Evolutionary conservation across 2,113 vertebrate species (phyloP), one percentile per base, ranked within the genome.

Genomic region (Nibea coibor): DNA sequence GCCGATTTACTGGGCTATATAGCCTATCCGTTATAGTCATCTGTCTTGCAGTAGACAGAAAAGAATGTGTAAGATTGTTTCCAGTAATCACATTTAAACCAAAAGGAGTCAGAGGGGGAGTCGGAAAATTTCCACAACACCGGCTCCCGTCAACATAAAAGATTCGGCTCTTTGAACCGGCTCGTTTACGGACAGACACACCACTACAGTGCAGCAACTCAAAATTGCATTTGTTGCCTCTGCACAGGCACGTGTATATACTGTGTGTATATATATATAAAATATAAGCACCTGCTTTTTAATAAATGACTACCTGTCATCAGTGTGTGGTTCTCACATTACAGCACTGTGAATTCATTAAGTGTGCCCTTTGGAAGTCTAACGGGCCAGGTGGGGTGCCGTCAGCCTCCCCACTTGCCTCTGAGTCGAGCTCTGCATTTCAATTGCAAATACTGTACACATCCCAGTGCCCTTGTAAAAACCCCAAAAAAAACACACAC

Each of bases 281-380:
- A 35, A 31, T 11, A 14, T 9, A 39, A 71, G 79, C 86, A 86
- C 70, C 86, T 83, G 77, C 26, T 42, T 84, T 81, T 82, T 81
- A 85, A 84, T 88, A 88, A 86, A 85, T 73, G 76, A 86, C 35
- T 58, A 59, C 39, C 80, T 89, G 87, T 90, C 89, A 85, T 75
- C 79, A 75, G 80, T 65, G 71, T 88, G 80, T 59, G 56, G 53
- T 83, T 80, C 62, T 91, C 67, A 62, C 82, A 80, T 87, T 77
- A 79, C 62, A 50, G 63, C 72, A 4, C 76, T 78, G 86, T 86
- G 88, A 88, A 91, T 91, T 93, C 65, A 93, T 93, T 92, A 90
- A 80, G 31, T 80, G 54, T 88, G 88, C 80, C 90, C 90, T 92
- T 89, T 90, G 86, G 91, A 90, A 79, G 87, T 87, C 85, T 90